phyloP scores from a whole-genome alignment of 2,113 vertebrate species.

The Caranx ignobilis region DNA sequence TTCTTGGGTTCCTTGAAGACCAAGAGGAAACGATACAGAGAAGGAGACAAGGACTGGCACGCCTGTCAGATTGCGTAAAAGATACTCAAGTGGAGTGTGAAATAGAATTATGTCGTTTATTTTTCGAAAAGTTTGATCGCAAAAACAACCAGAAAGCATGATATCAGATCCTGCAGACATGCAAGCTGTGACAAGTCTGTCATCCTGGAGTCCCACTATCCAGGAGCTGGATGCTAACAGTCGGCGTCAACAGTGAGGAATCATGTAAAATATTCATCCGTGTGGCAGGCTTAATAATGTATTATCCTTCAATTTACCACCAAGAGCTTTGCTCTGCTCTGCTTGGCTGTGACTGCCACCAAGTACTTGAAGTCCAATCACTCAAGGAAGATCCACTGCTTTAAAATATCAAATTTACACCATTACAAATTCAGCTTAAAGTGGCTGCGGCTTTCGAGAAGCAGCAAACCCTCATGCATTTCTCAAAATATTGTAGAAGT shows the following conservation, averaged over 20 bases:
- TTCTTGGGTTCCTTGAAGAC: background rate
- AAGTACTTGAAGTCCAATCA: conserved; percentile 55
- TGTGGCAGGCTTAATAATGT: conserved; percentile 78
- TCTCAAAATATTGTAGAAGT: conserved; percentile 22
- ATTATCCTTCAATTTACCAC: conserved; percentile 76
- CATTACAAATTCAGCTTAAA: conserved; percentile 58
- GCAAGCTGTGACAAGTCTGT: background rate
- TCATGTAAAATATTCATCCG: conserved; percentile 79
- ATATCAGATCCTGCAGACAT: background rate
- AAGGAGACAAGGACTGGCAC: background rate
- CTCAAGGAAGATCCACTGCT: conserved; percentile 57
- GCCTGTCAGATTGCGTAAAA: background rate
- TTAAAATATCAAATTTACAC: conserved; percentile 47
- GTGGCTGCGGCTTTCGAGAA: conserved; percentile 32
- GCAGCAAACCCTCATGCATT: conserved; percentile 16
- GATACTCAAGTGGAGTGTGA: background rate
- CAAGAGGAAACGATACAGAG: background rate
- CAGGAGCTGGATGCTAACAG: conserved; percentile 46
- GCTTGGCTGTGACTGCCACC: conserved; percentile 47
- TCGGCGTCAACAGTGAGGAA: conserved; percentile 47
- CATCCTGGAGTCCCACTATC: conserved; percentile 27
- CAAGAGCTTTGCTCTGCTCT: conserved; percentile 58
- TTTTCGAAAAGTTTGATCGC: conserved; percentile 7
- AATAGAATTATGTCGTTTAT: background rate
- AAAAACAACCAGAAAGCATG: background rate